Percentiles rank a stretch among this genome's conserved stretches.
These are phyloP conservation scores for Amphiura filiformis DNA, from an alignment of 35 echinoderm and acorn worm genomes.

Conservation along the genomic window DNA sequence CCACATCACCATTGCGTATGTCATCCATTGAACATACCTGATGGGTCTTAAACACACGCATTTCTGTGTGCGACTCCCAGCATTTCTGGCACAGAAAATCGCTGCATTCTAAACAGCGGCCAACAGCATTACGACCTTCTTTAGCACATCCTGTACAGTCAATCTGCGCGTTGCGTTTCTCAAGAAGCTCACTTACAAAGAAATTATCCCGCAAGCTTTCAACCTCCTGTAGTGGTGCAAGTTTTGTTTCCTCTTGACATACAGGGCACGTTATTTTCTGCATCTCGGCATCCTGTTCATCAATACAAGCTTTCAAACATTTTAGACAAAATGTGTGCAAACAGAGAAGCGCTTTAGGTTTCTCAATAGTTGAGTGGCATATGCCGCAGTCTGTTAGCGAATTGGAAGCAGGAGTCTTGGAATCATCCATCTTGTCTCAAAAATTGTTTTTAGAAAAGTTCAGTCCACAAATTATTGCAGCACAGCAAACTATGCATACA, in stretches of 20 bases:
- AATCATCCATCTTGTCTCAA: too few species aligned
- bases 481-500: too few species aligned
- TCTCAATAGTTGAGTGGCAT: background rate
- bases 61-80: background rate
- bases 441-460: too few species aligned
- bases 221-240: background rate
- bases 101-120: background rate
- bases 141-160: background rate
- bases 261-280: background rate
- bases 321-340: background rate
- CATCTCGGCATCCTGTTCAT: background rate
- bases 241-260: background rate
- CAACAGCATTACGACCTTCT: background rate
- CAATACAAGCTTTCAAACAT: background rate
- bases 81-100: constrained; percentile 4
- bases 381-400: background rate
- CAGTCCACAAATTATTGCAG: too few species aligned
- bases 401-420: too few species aligned
- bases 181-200: background rate
- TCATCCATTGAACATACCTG: background rate
- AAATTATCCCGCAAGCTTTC: background rate
- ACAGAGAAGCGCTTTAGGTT: background rate
- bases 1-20: background rate
- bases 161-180: background rate
- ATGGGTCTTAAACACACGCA: background rate